Evolutionary conservation across 2,113 vertebrate species (phyloP), one percentile per base, ranked within the genome.

Genomic region (Ptychochromis oligacanthus): DNA sequence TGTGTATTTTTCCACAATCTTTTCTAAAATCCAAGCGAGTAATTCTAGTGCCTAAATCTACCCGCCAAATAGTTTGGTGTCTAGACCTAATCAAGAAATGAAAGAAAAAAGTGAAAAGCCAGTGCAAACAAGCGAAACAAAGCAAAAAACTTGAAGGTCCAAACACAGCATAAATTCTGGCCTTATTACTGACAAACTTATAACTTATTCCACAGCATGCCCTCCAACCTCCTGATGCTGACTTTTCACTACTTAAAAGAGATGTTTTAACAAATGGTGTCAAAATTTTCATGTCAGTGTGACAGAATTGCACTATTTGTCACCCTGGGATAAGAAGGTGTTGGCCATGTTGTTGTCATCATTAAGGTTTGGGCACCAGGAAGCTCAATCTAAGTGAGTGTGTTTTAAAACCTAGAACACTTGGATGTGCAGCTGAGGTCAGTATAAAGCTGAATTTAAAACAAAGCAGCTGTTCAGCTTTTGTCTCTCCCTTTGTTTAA

Each of bases 391-490:
- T 54, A 31, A 52, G 13, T 17, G 61, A 60, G 5, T 60, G 7
- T n/a, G n/a, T 5, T 70, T 24, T 17, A 72, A 4, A 46, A 54
- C 10, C 22, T 10, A 76, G 36, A 55, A 55, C 10, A 38, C 18
- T 58, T 17, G 24, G 55, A 75, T 70, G 12, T 79, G 5, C 22
- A 70, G 76, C 7, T 43, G 57, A 86, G 82, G 54, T 89, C 61
- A 17, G 40, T 18, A 34, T 49, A 20, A 61, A 70, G 20, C 56
- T 18, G 77, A 67, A 80, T 87, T 86, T 78, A 77, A 93, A 83
- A 88, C 72, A 86, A 89, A 80, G 74, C 80, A 87, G 64, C 59
- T 46, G 72, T 76, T 26, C 26, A 75, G 26, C 38, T 80, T 83
- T 79, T 79, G 77, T 75, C 15, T 70, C 20, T 13, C 60, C 28